Evolutionary conservation across 2,888 invertebrate genomes (phyloP).

Genomic region (Meliscaeva auricollis): DNA sequence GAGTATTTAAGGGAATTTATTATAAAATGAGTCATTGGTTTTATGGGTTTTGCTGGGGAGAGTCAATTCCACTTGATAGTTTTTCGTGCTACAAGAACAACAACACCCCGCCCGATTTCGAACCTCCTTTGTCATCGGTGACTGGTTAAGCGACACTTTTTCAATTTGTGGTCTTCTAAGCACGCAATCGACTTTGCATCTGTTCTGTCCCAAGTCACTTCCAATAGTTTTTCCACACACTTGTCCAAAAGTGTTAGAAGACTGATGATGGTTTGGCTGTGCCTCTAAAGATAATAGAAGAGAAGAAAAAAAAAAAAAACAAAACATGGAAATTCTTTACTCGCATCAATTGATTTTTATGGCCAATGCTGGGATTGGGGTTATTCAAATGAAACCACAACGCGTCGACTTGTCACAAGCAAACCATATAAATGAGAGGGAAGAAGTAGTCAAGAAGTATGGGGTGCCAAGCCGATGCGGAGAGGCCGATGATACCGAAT

Average conservation of each 20-base stretch:
- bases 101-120: background rate
- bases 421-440: slow-evolving; percentile 5
- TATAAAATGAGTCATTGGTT: slow-evolving; percentile 18
- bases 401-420: slow-evolving; percentile 57
- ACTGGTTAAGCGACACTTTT: slow-evolving; percentile 63
- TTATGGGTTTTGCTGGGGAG: background rate
- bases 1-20: slow-evolving; percentile 5
- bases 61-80: slow-evolving; percentile 32
- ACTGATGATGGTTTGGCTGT: slow-evolving; percentile 26
- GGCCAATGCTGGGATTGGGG: slow-evolving; percentile 59
- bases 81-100: slow-evolving; percentile 9
- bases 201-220: slow-evolving; percentile 48
- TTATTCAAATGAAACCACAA: slow-evolving; percentile 73
- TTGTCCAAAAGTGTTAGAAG: slow-evolving; percentile 60
- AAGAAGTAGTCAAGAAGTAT: background rate
- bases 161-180: slow-evolving; percentile 72
- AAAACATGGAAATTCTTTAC: slow-evolving; percentile 53
- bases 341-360: slow-evolving; percentile 71
- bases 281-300: background rate
- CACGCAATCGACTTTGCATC: slow-evolving; percentile 68
- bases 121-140: slow-evolving; percentile 16
- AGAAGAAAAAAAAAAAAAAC: slow-evolving; percentile 1
- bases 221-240: slow-evolving; percentile 39
- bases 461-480: background rate
- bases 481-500: slow-evolving; percentile 33